Evolutionary conservation across 2,113 vertebrate genomes (phyloP).

Genomic region (Dolichotis patagonum): DNA sequence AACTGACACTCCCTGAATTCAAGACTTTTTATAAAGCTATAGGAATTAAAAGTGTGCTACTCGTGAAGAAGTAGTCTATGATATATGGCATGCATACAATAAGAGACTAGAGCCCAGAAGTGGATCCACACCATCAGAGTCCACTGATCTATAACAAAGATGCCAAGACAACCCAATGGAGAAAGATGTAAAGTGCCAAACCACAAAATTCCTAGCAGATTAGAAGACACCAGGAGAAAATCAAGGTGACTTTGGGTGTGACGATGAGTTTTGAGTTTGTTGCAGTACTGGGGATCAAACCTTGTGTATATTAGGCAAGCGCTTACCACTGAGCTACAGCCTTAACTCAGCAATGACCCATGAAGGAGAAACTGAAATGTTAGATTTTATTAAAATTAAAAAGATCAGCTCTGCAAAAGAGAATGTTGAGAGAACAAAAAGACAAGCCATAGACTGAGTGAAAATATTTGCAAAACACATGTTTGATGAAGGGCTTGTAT

Average conservation of each 20-base stretch:
- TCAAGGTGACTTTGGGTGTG: not conserved
- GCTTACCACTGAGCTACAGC: not conserved
- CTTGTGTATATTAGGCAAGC: not conserved
- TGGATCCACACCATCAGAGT: not conserved
- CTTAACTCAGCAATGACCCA: not conserved
- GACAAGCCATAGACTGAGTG: not conserved
- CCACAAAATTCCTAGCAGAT: not conserved
- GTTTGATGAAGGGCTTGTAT: not conserved
- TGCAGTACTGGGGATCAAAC: not conserved
- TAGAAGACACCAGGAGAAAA: not conserved
- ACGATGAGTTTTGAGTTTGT: not conserved
- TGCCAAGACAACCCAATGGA: not conserved
- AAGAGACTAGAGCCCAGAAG: not conserved
- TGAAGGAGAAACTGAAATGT: not conserved
- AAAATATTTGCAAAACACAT: not conserved
- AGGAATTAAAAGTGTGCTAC: not conserved
- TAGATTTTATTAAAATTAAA: not conserved
- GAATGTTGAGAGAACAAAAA: not conserved
- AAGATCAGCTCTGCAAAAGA: constrained; percentile 1
- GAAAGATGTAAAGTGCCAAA: not conserved
- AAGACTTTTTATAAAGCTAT: constrained; percentile 2
- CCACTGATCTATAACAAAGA: not conserved
- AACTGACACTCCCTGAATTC: not conserved
- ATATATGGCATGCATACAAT: not conserved
- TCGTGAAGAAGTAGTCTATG: not conserved